Percentiles rank a stretch among this genome's conserved stretches.
Conservation (phyloP, 2,113 vertebrate species). For the Menidia beryllina region DNA sequence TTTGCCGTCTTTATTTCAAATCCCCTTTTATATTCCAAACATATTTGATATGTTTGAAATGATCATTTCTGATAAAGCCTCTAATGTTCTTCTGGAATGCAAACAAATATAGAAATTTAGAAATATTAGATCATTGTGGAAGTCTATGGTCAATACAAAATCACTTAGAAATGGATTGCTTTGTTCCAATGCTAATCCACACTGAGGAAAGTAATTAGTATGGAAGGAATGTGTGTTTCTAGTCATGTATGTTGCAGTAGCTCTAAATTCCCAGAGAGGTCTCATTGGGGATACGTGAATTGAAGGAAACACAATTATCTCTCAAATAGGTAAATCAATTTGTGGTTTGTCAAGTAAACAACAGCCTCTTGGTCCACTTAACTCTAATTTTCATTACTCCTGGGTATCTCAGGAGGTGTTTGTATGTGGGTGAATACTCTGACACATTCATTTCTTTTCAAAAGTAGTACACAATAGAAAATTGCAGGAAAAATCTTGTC, state of each 20-base stretch:
- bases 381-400: conserved; percentile 29
- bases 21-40: too few species aligned
- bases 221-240: conserved; percentile 20
- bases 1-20: background rate
- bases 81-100: conserved; percentile 17
- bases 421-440: conserved; percentile 12
- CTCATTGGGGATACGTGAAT: conserved; percentile 22
- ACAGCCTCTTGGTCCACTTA: conserved; percentile 26
- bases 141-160: conserved; percentile 11
- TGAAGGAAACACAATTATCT: conserved; percentile 42
- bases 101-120: background rate
- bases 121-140: conserved; percentile 2
- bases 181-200: background rate
- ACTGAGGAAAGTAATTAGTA: conserved; percentile 21
- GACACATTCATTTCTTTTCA: background rate
- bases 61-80: conserved; percentile 30
- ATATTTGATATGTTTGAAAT: too few species aligned
- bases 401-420: background rate
- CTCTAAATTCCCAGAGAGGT: conserved; percentile 35
- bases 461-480: background rate
- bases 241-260: conserved; percentile 28
- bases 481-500: background rate
- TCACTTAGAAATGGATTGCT: conserved; percentile 23
- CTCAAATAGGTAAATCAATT: conserved; percentile 47
- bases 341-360: conserved; percentile 28